These are phyloP conservation scores for Serinus canaria DNA, from an alignment of 2,113 vertebrate genomes.

Conservation along the genomic window DNA sequence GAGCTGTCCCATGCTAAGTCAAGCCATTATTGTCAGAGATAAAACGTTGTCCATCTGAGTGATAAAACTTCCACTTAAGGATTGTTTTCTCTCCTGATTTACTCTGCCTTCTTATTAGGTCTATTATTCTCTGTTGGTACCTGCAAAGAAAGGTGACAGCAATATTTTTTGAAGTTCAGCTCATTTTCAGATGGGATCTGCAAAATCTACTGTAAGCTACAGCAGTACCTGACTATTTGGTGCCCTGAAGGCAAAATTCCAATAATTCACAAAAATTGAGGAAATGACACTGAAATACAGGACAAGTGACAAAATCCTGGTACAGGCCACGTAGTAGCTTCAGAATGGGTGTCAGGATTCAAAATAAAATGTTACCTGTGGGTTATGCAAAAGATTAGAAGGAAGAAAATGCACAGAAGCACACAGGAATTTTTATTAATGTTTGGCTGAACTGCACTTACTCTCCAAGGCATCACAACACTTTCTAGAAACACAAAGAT, in stretches of 20 bases:
- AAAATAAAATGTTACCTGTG: background rate
- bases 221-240: background rate
- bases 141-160: background rate
- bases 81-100: background rate
- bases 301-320: background rate
- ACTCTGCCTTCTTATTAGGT: background rate
- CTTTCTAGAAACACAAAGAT: constrained; percentile 34
- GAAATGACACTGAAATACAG: background rate
- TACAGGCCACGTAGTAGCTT: background rate
- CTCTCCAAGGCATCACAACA: background rate
- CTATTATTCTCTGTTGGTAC: background rate
- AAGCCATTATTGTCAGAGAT: background rate
- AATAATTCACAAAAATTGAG: background rate
- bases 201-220: background rate
- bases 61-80: background rate
- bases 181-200: background rate
- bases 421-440: background rate
- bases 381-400: background rate
- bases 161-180: background rate
- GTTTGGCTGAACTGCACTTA: background rate
- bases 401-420: background rate
- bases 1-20: background rate
- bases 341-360: background rate
- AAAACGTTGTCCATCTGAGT: background rate
- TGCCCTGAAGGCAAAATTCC: background rate